Evolutionary conservation across 1,140 invertebrate species (phyloP).

Genomic region (Tetramorium parvispinum): DNA sequence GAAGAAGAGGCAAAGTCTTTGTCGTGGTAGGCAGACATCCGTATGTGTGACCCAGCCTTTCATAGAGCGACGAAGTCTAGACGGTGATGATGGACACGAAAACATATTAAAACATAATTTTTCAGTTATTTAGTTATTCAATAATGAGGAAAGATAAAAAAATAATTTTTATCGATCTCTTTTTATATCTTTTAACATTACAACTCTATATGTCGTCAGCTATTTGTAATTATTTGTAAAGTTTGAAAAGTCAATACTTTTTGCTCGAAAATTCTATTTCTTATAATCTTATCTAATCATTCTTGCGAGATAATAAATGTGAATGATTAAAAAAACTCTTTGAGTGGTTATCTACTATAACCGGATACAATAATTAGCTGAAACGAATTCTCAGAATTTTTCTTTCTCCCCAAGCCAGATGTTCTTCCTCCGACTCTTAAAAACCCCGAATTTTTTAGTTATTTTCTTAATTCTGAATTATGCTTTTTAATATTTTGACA

Average conservation of each 20-base stretch:
- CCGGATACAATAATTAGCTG: conserved; percentile 11
- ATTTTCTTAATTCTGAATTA: conserved; percentile 4
- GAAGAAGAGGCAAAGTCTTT: neutral
- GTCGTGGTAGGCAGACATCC: neutral
- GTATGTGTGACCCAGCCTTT: neutral
- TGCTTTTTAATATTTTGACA: neutral
- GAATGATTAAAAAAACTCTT: conserved; percentile 31
- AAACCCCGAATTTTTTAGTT: neutral
- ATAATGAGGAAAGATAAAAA: too few relatives aligned
- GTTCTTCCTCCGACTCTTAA: neutral
- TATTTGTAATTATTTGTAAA: neutral
- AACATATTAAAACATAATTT: neutral
- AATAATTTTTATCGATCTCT: neutral
- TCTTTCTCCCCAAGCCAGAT: neutral
- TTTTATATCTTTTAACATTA: neutral
- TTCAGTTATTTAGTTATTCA: too few relatives aligned
- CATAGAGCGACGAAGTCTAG: neutral
- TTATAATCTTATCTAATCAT: neutral
- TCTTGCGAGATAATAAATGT: neutral
- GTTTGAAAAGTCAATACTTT: neutral
- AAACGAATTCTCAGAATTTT: neutral
- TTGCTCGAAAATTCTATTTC: neutral
- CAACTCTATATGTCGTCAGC: neutral
- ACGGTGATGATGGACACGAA: neutral
- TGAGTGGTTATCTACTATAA: neutral